Base-by-base conservation (phyloP, 1,140 invertebrate species). In the Diabrotica virgifera region DNA sequence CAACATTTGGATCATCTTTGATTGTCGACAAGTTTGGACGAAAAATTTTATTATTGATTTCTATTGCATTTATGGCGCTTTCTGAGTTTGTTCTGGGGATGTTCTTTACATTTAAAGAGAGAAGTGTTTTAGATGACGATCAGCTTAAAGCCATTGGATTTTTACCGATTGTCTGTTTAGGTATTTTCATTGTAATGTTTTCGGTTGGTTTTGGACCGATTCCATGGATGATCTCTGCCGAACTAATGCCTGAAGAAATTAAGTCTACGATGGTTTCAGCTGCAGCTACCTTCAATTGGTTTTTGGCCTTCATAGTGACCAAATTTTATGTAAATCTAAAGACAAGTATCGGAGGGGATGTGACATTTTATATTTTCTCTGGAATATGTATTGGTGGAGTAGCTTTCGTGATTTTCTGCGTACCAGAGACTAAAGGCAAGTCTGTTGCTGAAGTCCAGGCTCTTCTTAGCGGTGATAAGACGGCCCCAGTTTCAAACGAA, bases 291-390 rank as follows among this genome's bases (percentile, higher is more conserved):
- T 88, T 90, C 70, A 95, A 94, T 73, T 90, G 94, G 85, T 72
- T 90, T 3, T 85, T 88, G 58, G 92, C 90, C 56, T 96, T 96
- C 77, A 70, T 92, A 11, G 89, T 96, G 0, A 95, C 94, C 13
- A 90, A 90, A 75, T 85, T 85, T 70, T 92, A 87, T 73, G 70
- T 71, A 2, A 74, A 84, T 13, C 57, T 91, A 36, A 78, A 80
- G 52, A 35, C 58, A 0, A 65, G 75, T 0, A 74, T 90, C 12
- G 81, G 83, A 0, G 70, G 77, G 7, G 80, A 82, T 60, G 80
- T 78, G 2, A 83, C 85, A 3, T 93, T 91, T 75, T 91, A 76
- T 52, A 71, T 77, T 35, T 94, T 90, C 75, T 83, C 86, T 5
- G 80, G 80, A 0, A 80, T 88, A 53, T 89, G 88, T 63, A 66